A percentile compares a stretch with the other conserved stretches of the same genome.
phyloP scores from a whole-genome alignment of 2,888 invertebrate species.

The Melanostoma scalare region DNA sequence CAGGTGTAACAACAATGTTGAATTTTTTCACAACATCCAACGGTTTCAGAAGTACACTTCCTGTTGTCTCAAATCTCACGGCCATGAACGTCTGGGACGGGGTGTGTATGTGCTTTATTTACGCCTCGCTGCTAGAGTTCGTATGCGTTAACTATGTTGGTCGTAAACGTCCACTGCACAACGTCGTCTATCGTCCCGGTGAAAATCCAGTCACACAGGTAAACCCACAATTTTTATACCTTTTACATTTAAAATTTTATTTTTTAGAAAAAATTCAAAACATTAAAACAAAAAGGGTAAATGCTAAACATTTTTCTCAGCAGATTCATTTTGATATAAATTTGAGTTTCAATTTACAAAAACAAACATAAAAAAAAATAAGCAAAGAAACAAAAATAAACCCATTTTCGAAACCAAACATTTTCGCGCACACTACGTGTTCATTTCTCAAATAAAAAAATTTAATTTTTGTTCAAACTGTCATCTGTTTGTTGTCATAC shows the following conservation, averaged over 20 bases:
- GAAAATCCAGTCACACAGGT: slow-evolving; percentile 96
- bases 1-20: slow-evolving; percentile 98
- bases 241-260: background rate
- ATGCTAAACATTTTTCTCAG: slow-evolving; percentile 54
- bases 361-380: slow-evolving; percentile 10
- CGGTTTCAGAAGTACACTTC: slow-evolving; percentile 94
- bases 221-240: slow-evolving; percentile 67
- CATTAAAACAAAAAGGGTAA: slow-evolving; percentile 45
- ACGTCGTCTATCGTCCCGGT: slow-evolving; percentile 94
- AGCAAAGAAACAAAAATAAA: background rate
- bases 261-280: slow-evolving; percentile 32
- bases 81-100: slow-evolving; percentile 99
- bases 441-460: slow-evolving; percentile 42
- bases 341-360: slow-evolving; percentile 39
- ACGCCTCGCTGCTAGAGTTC: slow-evolving; percentile 95
- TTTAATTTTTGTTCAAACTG: slow-evolving; percentile 34
- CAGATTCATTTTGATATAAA: slow-evolving; percentile 59
- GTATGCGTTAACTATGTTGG: slow-evolving; percentile 98
- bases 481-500: slow-evolving; percentile 65
- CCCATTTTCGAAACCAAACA: slow-evolving; percentile 54
- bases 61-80: slow-evolving; percentile 95
- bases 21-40: slow-evolving; percentile 98
- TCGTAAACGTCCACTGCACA: slow-evolving; percentile 93
- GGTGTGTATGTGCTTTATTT: slow-evolving; percentile 98
- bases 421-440: slow-evolving; percentile 48